Base-by-base conservation (phyloP, 2,797 vertebrate genomes). In the Gallinago stenura region DNA sequence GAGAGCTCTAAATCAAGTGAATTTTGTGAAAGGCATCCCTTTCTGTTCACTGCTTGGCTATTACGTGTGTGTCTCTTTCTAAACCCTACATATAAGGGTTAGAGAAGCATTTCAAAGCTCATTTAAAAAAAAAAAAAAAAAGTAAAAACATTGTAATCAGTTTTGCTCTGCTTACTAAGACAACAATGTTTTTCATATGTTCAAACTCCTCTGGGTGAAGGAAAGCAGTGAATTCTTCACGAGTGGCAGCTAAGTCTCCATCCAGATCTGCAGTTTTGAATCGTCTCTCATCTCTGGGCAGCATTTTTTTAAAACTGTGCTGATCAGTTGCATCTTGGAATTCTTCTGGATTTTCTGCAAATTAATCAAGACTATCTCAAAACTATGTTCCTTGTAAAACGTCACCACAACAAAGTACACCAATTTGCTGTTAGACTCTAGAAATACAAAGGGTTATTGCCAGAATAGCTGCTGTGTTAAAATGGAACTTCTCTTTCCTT, bases 151-250 rank as follows among this genome's bases (percentile, higher is more conserved):
- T 21, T 6, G 50, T 30, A 30, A 83, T 6, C 65, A 53, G 39
- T 60, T 96, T 85, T 85, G 43, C n/a, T 24, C 70, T 31, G 83
- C 99, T 99, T 98, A 99, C 99, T 97, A 98, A 97, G 96, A 99
- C 98, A 84, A 99, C 99, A 10, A 99, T 99, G 92, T 99, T 99
- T 95, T 98, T 99, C 99, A 99, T 99, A 85, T 99, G 99, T 65
- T 99, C 99, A 95, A 99, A 99, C 97, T 99, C 99, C 95, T 99
- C 99, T 0, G 99, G 99, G 95, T 99, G 99, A 87, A 99, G 98
- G 91, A 99, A 99, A 58, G 99, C 97, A 0, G 99, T 99, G 98
- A 99, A 99, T 97, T 99, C 99, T 83, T 99, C 99, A 64, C 98
- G 98, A 78, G 99, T 99, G 31, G 99, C 98, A 25, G 97, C 97